Evolutionary conservation across 2,113 vertebrate genomes (phyloP), one percentile per base, ranked within the genome.

Genomic region (Phyllostomus hastatus): DNA sequence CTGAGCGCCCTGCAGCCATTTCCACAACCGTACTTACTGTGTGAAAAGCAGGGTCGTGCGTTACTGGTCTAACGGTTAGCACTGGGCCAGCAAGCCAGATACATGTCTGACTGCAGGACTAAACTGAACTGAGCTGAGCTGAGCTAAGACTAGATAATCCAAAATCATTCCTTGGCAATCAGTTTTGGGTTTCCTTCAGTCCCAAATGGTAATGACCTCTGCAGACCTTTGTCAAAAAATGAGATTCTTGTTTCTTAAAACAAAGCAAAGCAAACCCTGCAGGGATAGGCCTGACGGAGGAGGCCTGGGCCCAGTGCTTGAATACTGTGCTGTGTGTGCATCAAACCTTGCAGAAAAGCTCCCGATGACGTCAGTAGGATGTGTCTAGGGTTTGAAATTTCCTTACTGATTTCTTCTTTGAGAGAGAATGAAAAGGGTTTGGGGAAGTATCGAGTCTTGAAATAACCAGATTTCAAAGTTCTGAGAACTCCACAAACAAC

Each of bases 151-250:
- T 38, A 86, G 26, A 35, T 41, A 73, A 80, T 70, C 69, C 35
- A 33, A n/a, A 83, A 50, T 16, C 35, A n/a, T 59, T 80, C 75
- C 79, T 43, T 6, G 20, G 64, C 75, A 31, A 20, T 88, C 38
- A 69, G 64, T 67, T 82, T 88, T 16, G 35, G 4, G 48, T 79
- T 83, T 90, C 43, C 46, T 73, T 93, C 83, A 38, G n/a, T n/a
- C 24, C 11, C 7, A 14, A 35, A 4, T 43, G 61, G 10, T 41
- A 82, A 87, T 6, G 11, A 43, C 31, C 16, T 69, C 28, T 76
- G 9, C 12, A 54, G 61, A 79, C 31, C 22, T 88, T 72, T 79
- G 48, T 80, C 46, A 59, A 46, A 88, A 94, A n/a, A 11, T 4
- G 12, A 80, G 93, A 69, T 46, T 73, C n/a, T 69, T 50, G 9